Base-by-base conservation (phyloP, 1,140 invertebrate species). In the Drosophila kohkoa region DNA sequence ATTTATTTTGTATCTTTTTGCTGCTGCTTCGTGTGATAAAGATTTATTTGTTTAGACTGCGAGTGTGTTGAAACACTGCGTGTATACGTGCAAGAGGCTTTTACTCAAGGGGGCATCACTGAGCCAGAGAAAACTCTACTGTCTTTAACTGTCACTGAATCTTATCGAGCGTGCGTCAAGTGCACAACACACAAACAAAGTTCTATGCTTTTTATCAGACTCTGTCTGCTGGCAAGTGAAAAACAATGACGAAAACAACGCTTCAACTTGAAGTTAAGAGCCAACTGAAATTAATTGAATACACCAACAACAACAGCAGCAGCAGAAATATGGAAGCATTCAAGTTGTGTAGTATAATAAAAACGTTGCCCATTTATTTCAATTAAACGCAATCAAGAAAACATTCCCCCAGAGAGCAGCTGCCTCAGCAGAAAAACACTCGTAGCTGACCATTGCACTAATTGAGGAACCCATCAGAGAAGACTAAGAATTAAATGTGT, bases 381-480 rank as follows among this genome's bases (percentile, higher is more conserved):
- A 91, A 91, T 91, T 91, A 91, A 91, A 82, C 62, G 59, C 89
- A 91, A 91, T 91, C 72, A 91, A 90, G 77, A 55, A 67, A 77
- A 75, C 51, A 72, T 69, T 74, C 16, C 58, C 54, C 35, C 68
- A 54, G 35, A 71, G 60, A 51, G 11, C 48, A 20, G 54, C 54
- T 48, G 25, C 49, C 64, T 58, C 62, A 73, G 54, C 62, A 58
- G 46, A 43, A 58, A 16, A 32, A 54, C 63, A 46, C 16, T 28
- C 10, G 41, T 25, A 11, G 32, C 54, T 73, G 70, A 67, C 70
- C 70, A 73, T 5, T 52, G 28, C 16, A 30, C 16, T 52, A 60
- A 73, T 70, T 63, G 41, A 64, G 28, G 41, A 57, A 15, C 15
- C 51, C 28, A 7, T 13, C 51, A 8, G 6, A 3, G 5, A 13